phyloP scores from a whole-genome alignment of 2,113 vertebrate species.

The Tonatia bakeri region DNA sequence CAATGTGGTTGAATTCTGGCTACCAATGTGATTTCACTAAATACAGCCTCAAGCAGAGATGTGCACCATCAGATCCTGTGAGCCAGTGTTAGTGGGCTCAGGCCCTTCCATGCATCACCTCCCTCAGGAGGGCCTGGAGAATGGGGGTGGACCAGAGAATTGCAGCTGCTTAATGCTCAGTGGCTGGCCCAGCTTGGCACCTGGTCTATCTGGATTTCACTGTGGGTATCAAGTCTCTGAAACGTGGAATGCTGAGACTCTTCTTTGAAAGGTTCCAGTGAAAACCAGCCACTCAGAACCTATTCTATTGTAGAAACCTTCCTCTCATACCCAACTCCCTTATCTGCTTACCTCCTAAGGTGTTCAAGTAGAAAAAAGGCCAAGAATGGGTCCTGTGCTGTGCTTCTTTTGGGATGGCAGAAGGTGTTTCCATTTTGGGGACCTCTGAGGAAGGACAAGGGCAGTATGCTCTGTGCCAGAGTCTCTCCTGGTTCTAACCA shows the following conservation, averaged over 20 bases:
- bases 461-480: rapidly evolving
- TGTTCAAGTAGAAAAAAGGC: not conserved
- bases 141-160: rapidly evolving
- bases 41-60: not conserved
- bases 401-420: not conserved
- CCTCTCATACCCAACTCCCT: not conserved
- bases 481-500: not conserved
- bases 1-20: not conserved
- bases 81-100: not conserved
- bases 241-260: not conserved
- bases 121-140: not conserved
- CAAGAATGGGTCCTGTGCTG: not conserved
- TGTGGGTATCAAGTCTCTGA: not conserved
- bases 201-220: not conserved
- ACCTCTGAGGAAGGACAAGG: not conserved
- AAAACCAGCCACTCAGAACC: not conserved
- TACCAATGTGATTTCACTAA: not conserved
- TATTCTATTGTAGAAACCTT: not conserved
- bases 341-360: not conserved
- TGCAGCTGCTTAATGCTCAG: rapidly evolving
- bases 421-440: not conserved
- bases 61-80: rapidly evolving
- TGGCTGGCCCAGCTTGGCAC: not conserved
- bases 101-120: rapidly evolving
- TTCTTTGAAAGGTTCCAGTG: not conserved